Base-by-base conservation (phyloP, 2,113 vertebrate species). In the Morone chrysops region DNA sequence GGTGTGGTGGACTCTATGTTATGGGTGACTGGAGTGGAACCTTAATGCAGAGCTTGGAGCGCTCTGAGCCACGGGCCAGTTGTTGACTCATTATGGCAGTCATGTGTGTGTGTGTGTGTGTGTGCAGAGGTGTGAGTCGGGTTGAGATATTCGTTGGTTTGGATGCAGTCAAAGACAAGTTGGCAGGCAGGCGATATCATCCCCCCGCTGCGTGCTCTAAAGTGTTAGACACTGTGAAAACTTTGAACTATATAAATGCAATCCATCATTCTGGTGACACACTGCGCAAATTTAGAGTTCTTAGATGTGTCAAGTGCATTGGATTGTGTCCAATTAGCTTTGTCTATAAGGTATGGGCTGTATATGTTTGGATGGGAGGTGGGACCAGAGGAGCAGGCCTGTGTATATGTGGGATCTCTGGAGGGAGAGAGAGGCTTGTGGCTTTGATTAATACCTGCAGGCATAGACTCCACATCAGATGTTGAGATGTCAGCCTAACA, bases 381-480 rank as follows among this genome's bases (percentile, higher is more conserved):
- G 41, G 77, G 78, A 67, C 3, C 20, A 2, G 25, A 16, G 59
- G 74, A 17, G 25, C 38, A 45, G 51, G 78, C 14, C 75, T 83
- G 62, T 82, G 85, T 73, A 68, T 80, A 71, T 80, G 76, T 68
- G 76, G 59, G 45, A 70, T 67, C 69, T 85, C 59, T 59, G 54
- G 48, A 75, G 63, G 78, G 75, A 75, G 60, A 68, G 65, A 57
- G 74, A 78, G 56, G 41, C 89, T 80, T 88, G 89, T 94, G 92
- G 91, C 88, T 94, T 90, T 95, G 91, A 94, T 95, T 94, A 94
- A 92, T 89, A 92, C 92, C 90, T 94, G 92, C 92, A 94, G 93
- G 90, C 88, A 91, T 79, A 59, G 81, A 75, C 86, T 75, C 89
- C 71, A 87, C 81, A 85, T 93, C 84, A 94, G 91, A 88, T 70